Base-by-base conservation (phyloP, 1,140 invertebrate species). In the Lanistes nyassanus region DNA sequence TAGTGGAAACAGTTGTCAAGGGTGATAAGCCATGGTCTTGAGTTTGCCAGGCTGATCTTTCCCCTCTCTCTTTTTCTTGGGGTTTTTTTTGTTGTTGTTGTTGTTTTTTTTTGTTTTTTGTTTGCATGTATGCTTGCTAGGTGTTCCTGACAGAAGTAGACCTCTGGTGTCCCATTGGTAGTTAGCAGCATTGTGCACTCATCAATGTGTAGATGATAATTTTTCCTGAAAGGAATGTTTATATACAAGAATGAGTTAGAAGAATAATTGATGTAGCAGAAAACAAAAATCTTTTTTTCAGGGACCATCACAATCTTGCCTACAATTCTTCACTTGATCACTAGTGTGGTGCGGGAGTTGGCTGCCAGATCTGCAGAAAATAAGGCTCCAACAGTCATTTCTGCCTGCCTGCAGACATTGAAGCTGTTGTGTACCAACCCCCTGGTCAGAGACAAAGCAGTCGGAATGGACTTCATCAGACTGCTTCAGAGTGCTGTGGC, bases 291-390 rank as follows among this genome's bases (percentile, higher is more conserved):
- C 6, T 23, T 31, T 36, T 74, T 87, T 87, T n/a, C 87, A 94
- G 95, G 95, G 53, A 95, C 94, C 29, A 85, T 97, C 7, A 92
- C 95, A 51, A 93, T 99, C 77, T 91, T 99, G 39, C 97, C 98
- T 31, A 97, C 96, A 0, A 91, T 98, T 39, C 90, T 99, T n/a
- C 97, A 96, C 88, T 90, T 99, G 65, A 93, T 94, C 4, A 97
- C 95, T 37, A 96, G 96, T 77, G 93, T 98, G 6, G 91, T 99
- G 29, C 92, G 93, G 79, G 96, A 98, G 91, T 92, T 93, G 56
- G 92, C 93, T 4, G 72, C 85, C 6, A 79, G 78, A 89, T 82
- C 78, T 0, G 71, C 81, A 70, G 82, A 85, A 91, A 70, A 92
- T 11, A 89, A 91, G 39, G 92, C 92, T 66, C 90, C 84, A 21